Percentiles rank a stretch among this genome's conserved stretches.
Conservation (phyloP, 2,797 vertebrate species). For the Cossypha heuglini region DNA sequence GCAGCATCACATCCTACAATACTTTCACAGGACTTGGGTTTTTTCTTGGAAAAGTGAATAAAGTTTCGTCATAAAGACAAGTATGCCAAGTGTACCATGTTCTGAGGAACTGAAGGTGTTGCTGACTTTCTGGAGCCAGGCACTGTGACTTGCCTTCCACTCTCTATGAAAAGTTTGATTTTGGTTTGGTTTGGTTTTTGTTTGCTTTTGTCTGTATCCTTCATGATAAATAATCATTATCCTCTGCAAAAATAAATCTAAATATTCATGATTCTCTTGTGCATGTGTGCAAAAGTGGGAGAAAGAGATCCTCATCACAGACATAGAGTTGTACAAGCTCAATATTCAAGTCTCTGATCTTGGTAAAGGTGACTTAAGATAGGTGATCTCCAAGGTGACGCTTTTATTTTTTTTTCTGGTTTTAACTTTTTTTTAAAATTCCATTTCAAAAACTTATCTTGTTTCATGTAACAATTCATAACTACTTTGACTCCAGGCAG, state of each 20-base stretch:
- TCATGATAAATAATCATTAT: neutral
- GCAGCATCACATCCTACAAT: neutral
- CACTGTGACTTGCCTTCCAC: neutral
- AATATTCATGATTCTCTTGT: neutral
- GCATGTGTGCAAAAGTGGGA: neutral
- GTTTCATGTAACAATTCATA: neutral
- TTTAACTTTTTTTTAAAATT: neutral
- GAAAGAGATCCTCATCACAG: neutral
- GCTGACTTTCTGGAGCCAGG: neutral
- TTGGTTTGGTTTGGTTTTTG: neutral
- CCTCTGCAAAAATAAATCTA: neutral
- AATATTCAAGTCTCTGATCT: neutral
- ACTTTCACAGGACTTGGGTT: neutral
- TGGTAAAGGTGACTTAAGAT: neutral
- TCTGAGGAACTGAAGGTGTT: neutral
- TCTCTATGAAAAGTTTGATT: neutral
- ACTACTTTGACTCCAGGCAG: neutral
- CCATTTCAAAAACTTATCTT: neutral
- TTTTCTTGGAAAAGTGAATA: neutral
- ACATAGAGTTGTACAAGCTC: neutral
- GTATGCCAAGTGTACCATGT: neutral
- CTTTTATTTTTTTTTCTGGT: rapidly evolving
- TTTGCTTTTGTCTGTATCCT: neutral
- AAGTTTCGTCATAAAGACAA: neutral
- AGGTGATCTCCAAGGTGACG: neutral